Conservation (phyloP, 1,140 invertebrate genomes). For the Choristoneura fumiferana region DNA sequence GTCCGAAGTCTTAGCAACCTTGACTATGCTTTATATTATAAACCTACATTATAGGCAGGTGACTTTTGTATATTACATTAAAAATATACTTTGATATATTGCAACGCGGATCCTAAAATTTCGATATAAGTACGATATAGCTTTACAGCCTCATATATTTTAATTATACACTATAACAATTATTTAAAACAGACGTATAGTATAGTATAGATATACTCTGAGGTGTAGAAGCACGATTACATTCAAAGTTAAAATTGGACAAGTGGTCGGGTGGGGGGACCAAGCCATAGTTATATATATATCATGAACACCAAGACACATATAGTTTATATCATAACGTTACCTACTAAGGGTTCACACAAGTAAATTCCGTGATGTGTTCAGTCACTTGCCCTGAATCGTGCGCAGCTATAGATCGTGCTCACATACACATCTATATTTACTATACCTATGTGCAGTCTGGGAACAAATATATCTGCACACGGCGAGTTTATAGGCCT, state of each 20-base stretch:
- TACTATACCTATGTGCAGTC: not conserved
- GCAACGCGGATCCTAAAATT: conserved; percentile 11
- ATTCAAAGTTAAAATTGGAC: conserved; percentile 23
- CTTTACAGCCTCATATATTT: conserved; percentile 11
- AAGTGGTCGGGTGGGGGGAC: conserved; percentile 15
- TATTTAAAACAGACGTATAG: conserved; percentile 5
- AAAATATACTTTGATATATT: conserved; percentile 19
- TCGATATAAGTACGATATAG: conserved; percentile 8
- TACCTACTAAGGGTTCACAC: conserved; percentile 11
- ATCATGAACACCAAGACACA: conserved; percentile 3
- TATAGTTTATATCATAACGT: not conserved
- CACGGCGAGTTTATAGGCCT: not conserved
- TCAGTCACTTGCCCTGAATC: not conserved
- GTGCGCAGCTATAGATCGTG: conserved; percentile 13
- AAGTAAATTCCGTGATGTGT: not conserved
- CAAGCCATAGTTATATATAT: not conserved
- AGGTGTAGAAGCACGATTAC: conserved; percentile 13
- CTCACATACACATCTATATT: not conserved
- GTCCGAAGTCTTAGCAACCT: conserved; percentile 31
- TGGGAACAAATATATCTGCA: conserved; percentile 18
- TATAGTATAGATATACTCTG: conserved; percentile 6
- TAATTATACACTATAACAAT: conserved; percentile 3
- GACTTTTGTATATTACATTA: conserved; percentile 12
- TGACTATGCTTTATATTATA: conserved; percentile 14
- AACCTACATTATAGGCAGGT: conserved; percentile 14